phyloP scores from a whole-genome alignment of 2,797 vertebrate species.

The Alosa sapidissima region DNA sequence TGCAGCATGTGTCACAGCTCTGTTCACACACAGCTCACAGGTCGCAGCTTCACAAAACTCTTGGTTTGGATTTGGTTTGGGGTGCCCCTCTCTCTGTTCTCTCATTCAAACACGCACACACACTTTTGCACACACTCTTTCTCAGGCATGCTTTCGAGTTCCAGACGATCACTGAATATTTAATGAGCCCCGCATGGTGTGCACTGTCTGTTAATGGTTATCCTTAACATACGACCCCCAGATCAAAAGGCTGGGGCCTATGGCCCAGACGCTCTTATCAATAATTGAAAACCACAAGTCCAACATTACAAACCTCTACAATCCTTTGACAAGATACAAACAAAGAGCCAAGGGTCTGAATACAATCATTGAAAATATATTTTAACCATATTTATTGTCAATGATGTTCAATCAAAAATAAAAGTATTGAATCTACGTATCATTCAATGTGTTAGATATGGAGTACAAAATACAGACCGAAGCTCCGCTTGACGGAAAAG shows the following conservation, averaged over 20 bases:
- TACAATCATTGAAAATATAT: neutral
- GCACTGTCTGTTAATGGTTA: constrained; percentile 47
- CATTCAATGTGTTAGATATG: neutral
- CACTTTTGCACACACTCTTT: neutral
- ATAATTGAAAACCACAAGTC: constrained; percentile 35
- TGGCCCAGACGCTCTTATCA: constrained; percentile 38
- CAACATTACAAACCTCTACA: constrained; percentile 26
- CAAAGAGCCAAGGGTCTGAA: neutral
- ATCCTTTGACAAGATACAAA: neutral
- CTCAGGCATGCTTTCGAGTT: constrained; percentile 21
- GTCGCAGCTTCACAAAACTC: no score
- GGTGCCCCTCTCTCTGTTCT: constrained; percentile 26
- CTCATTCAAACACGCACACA: neutral
- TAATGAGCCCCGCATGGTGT: constrained; percentile 45
- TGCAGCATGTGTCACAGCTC: neutral
- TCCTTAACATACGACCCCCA: constrained; percentile 46
- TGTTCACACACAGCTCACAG: neutral
- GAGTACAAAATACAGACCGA: neutral
- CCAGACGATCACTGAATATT: constrained; percentile 48
- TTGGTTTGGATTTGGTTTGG: neutral
- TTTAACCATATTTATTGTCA: neutral
- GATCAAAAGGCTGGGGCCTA: constrained; percentile 45
- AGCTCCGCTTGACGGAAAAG: neutral
- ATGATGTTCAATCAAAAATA: neutral
- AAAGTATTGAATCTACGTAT: neutral